These are phyloP conservation scores for Rhinella marina DNA, from an alignment of 2,797 vertebrate species.

Conservation along the genomic window DNA sequence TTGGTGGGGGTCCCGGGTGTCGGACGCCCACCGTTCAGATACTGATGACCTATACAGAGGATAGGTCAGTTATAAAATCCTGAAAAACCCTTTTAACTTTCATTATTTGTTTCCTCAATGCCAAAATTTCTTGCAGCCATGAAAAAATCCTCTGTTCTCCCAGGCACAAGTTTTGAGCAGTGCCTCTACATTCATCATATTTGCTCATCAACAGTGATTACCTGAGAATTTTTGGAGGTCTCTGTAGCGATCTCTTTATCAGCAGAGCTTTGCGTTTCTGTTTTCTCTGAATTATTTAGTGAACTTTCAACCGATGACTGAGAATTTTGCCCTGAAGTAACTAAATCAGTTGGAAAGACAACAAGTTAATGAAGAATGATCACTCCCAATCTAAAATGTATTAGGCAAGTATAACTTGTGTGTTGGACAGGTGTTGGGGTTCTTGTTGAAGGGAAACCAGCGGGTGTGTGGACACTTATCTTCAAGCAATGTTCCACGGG, in stretches of 20 bases:
- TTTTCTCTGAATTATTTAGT: slow-evolving; percentile 86
- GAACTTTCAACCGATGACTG: slow-evolving; percentile 86
- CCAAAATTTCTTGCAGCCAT: neutral
- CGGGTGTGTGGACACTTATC: no score
- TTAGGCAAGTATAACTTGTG: neutral
- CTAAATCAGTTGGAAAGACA: slow-evolving; percentile 64
- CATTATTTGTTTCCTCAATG: neutral
- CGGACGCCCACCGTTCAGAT: no score
- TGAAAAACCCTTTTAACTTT: neutral
- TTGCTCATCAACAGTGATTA: slow-evolving; percentile 66
- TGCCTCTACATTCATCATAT: neutral
- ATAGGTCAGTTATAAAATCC: no score
- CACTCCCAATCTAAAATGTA: neutral
- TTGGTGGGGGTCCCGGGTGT: no score
- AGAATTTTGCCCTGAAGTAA: slow-evolving; percentile 81
- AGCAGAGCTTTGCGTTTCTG: slow-evolving; percentile 82
- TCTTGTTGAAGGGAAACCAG: no score
- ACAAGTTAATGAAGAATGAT: neutral
- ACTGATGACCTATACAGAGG: no score
- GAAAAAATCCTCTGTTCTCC: neutral
- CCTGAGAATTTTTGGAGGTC: slow-evolving; percentile 90
- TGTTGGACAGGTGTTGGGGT: no score
- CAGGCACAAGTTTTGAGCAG: neutral
- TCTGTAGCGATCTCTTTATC: slow-evolving; percentile 85
- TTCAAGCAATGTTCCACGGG: no score